Evolutionary conservation across 2,113 vertebrate species (phyloP).

Genomic region (Microcebus tavaratra): DNA sequence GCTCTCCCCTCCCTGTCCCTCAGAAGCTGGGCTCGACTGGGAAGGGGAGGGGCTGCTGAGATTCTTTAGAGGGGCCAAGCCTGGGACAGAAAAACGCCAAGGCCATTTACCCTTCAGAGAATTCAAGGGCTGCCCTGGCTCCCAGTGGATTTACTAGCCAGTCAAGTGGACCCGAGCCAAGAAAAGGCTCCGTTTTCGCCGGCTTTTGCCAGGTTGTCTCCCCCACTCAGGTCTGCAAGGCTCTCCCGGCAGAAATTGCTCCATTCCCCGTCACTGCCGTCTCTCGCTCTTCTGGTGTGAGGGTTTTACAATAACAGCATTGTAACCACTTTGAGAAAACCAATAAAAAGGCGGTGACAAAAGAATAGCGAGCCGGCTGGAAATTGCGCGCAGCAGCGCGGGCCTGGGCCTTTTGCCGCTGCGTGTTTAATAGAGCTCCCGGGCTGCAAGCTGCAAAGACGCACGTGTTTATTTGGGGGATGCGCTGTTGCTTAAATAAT

Average conservation of each 20-base stretch:
- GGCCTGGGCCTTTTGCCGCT: conserved; percentile 70
- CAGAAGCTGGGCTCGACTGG: neutral
- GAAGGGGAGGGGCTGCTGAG: neutral
- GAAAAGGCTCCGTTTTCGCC: neutral
- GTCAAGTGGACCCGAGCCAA: conserved; percentile 43
- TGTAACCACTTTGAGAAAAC: conserved; percentile 80
- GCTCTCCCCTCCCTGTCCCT: neutral
- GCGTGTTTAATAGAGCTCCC: conserved; percentile 73
- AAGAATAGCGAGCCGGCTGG: conserved; percentile 75
- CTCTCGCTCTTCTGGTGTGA: conserved; percentile 71
- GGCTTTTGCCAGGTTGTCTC: conserved; percentile 2
- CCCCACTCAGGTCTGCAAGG: neutral
- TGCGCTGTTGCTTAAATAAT: conserved; percentile 70
- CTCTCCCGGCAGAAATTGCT: conserved; percentile 68
- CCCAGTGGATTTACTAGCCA: conserved; percentile 4
- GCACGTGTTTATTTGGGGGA: conserved; percentile 74
- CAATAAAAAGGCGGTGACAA: conserved; percentile 80
- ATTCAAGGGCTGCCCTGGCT: conserved; percentile 19
- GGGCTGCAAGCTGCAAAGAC: conserved; percentile 69
- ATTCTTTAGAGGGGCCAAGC: neutral
- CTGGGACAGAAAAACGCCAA: conserved; percentile 17
- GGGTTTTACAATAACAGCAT: conserved; percentile 79
- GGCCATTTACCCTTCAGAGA: conserved; percentile 9
- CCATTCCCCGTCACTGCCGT: conserved; percentile 45
- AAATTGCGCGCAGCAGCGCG: conserved; percentile 69